A percentile compares a stretch with the other conserved stretches of the same genome.
These are phyloP conservation scores for Apis mellifera DNA, from an alignment of 1,140 invertebrate species.

Conservation along the genomic window DNA sequence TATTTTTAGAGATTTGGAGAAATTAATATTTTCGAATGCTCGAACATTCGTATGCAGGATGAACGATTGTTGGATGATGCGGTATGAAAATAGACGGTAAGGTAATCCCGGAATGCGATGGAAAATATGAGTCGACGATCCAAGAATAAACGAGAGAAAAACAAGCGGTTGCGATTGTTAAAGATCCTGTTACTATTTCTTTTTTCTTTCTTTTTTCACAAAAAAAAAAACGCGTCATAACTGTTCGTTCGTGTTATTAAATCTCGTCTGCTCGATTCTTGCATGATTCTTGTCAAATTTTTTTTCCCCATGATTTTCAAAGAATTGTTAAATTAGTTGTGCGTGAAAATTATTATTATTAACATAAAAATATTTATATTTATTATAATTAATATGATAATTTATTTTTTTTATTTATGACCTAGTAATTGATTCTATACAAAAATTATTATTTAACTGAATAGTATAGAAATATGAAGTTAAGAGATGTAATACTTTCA, in stretches of 20 bases:
- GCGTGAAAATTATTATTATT: too few relatives aligned
- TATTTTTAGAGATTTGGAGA: background rate
- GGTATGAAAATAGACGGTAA: constrained; percentile 77
- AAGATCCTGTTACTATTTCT: constrained; percentile 33
- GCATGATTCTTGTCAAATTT: background rate
- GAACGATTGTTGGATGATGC: constrained; percentile 60
- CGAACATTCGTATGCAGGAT: constrained; percentile 45
- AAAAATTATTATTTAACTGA: too few relatives aligned
- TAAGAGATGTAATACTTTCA: too few relatives aligned
- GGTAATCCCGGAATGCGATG: constrained; percentile 74
- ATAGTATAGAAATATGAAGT: too few relatives aligned
- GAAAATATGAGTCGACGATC: constrained; percentile 75
- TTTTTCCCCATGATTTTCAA: background rate
- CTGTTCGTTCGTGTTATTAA: background rate
- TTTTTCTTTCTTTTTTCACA: constrained; percentile 19
- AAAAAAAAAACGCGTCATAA: constrained; percentile 18
- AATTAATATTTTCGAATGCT: constrained; percentile 48
- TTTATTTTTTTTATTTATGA: too few relatives aligned
- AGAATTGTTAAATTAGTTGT: background rate
- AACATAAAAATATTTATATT: too few relatives aligned
- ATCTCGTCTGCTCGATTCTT: background rate
- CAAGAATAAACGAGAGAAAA: constrained; percentile 77
- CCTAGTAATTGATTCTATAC: too few relatives aligned
- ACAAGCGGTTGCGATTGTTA: constrained; percentile 58
- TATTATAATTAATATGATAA: too few relatives aligned